These are phyloP conservation scores for Zosterops hypoxanthus DNA, from an alignment of 2,113 vertebrate genomes.

Conservation along the genomic window DNA sequence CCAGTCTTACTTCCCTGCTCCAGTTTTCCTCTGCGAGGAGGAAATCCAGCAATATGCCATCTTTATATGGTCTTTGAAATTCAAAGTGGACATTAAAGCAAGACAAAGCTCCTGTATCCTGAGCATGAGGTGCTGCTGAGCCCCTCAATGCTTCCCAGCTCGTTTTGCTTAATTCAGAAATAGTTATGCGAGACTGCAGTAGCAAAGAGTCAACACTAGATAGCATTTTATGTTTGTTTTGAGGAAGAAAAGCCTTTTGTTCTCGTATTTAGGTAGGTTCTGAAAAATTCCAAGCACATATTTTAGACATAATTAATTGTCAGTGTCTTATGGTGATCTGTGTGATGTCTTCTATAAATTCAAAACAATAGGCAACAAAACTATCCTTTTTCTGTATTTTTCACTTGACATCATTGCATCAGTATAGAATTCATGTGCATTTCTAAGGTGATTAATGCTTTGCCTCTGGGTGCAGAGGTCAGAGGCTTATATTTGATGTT, in stretches of 20 bases:
- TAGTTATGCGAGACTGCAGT: slow-evolving; percentile 1
- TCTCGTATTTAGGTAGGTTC: not conserved
- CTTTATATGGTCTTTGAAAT: not conserved
- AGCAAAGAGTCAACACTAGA: slow-evolving; percentile 62
- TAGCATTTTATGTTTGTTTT: slow-evolving; percentile 62
- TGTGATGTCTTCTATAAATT: not conserved
- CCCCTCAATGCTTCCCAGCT: not conserved
- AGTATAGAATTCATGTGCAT: not conserved
- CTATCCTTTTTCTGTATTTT: not conserved
- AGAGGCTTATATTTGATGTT: not conserved
- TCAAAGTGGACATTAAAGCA: not conserved
- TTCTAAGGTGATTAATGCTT: not conserved
- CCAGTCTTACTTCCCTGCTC: not conserved
- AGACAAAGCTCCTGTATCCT: not conserved
- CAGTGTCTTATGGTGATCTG: not conserved
- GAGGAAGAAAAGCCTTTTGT: slow-evolving; percentile 36
- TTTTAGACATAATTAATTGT: not conserved
- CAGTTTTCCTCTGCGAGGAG: not conserved
- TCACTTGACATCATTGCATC: not conserved
- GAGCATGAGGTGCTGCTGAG: not conserved
- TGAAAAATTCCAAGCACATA: not conserved
- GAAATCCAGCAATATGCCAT: not conserved
- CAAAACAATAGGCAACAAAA: not conserved
- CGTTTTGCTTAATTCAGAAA: not conserved
- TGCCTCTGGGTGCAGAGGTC: not conserved